phyloP scores from a whole-genome alignment of 2,888 invertebrate species.

The Pollenia amentaria region DNA sequence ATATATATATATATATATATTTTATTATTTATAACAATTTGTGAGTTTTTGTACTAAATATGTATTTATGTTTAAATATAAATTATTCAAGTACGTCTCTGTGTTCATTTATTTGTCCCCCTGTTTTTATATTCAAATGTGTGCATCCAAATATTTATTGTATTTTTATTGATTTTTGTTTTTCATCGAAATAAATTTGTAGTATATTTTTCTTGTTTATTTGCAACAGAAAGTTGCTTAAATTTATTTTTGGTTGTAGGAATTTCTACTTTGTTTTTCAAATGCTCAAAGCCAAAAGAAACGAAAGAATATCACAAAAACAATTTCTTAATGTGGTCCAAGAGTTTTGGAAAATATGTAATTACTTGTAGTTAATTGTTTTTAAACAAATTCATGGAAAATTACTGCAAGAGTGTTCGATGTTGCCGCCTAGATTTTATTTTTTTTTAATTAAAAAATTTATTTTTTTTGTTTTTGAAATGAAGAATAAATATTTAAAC shows the following conservation, averaged over 20 bases:
- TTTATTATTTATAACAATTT: conserved; percentile 11
- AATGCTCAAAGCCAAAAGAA: conserved; percentile 11
- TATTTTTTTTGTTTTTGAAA: not conserved
- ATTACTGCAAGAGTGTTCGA: conserved; percentile 44
- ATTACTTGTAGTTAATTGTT: conserved; percentile 12
- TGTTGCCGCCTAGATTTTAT: conserved; percentile 12
- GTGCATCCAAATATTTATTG: conserved; percentile 24
- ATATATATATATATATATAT: not conserved
- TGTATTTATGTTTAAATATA: not conserved
- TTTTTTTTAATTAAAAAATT: conserved; percentile 7
- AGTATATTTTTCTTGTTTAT: conserved; percentile 14
- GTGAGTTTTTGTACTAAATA: not conserved
- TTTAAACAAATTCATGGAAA: conserved; percentile 61
- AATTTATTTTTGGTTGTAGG: conserved; percentile 23
- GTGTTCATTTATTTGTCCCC: not conserved
- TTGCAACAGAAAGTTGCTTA: not conserved
- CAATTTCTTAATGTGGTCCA: conserved; percentile 14
- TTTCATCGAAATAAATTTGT: not conserved
- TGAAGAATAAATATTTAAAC: not conserved
- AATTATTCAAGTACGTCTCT: not conserved
- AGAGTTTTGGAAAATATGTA: conserved; percentile 22
- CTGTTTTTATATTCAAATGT: not conserved
- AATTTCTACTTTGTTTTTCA: conserved; percentile 40
- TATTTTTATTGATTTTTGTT: conserved; percentile 39
- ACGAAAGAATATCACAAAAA: not conserved